Conservation (phyloP, 2,888 invertebrate genomes). For the Junonia oenone region DNA sequence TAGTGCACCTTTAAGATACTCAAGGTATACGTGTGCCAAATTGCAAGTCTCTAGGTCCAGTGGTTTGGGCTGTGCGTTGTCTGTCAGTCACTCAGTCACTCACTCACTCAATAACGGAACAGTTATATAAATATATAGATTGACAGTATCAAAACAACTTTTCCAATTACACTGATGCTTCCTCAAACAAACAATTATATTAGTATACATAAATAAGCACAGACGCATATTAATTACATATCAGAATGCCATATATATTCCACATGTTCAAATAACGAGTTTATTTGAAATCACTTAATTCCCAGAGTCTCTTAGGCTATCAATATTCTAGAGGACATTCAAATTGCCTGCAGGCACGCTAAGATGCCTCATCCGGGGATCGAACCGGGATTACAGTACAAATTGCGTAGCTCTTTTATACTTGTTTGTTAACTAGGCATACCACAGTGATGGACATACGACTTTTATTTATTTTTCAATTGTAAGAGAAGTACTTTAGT, state of each 20-base stretch:
- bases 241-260: neutral
- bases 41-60: too few relatives aligned
- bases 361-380: conserved; percentile 30
- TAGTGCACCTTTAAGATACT: too few relatives aligned
- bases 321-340: conserved; percentile 28
- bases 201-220: neutral
- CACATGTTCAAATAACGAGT: neutral
- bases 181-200: neutral
- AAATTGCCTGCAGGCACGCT: conserved; percentile 50
- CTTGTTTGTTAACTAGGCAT: neutral
- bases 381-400: conserved; percentile 29
- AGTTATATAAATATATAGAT: too few relatives aligned
- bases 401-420: conserved; percentile 23
- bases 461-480: neutral
- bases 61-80: too few relatives aligned
- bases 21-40: too few relatives aligned
- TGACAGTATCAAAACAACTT: too few relatives aligned
- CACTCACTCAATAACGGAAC: too few relatives aligned
- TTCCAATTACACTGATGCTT: too few relatives aligned
- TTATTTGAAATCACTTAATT: conserved; percentile 12
- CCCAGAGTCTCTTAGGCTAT: conserved; percentile 30
- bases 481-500: neutral
- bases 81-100: too few relatives aligned
- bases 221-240: too few relatives aligned
- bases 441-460: neutral